These are phyloP conservation scores for Ceratina australensis DNA, from an alignment of 1,140 invertebrate genomes.

Conservation along the genomic window DNA sequence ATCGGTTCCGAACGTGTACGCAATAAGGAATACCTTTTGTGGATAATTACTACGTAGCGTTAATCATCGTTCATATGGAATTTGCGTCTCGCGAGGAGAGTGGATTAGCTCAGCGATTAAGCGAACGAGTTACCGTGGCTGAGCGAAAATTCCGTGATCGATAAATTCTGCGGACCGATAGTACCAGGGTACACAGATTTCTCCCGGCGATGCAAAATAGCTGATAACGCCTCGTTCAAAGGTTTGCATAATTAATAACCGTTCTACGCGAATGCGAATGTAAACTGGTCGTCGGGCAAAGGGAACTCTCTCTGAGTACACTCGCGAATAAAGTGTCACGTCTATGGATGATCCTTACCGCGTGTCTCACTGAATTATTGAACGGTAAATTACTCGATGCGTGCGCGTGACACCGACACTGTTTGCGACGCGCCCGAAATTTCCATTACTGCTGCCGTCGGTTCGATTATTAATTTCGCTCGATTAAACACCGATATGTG, in stretches of 20 bases:
- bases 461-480: slow-evolving; percentile 25
- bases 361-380: slow-evolving; percentile 4
- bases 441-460: slow-evolving; percentile 6
- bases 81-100: not conserved
- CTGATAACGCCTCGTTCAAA: not conserved
- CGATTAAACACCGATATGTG: no score
- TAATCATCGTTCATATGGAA: not conserved
- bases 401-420: slow-evolving; percentile 7
- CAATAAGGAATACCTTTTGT: not conserved
- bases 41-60: not conserved
- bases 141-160: not conserved
- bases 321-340: slow-evolving; percentile 28
- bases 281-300: slow-evolving; percentile 12
- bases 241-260: slow-evolving; percentile 4
- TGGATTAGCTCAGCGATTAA: slow-evolving; percentile 3
- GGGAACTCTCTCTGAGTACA: not conserved
- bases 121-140: not conserved
- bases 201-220: not conserved
- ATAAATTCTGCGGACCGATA: not conserved
- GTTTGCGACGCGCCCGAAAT: slow-evolving; percentile 27
- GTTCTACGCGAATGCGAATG: not conserved
- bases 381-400: slow-evolving; percentile 35
- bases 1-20: no score
- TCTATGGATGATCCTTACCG: slow-evolving; percentile 27
- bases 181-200: not conserved